Evolutionary conservation across 2,888 invertebrate species (phyloP).

Genomic region (Blera fallax): DNA sequence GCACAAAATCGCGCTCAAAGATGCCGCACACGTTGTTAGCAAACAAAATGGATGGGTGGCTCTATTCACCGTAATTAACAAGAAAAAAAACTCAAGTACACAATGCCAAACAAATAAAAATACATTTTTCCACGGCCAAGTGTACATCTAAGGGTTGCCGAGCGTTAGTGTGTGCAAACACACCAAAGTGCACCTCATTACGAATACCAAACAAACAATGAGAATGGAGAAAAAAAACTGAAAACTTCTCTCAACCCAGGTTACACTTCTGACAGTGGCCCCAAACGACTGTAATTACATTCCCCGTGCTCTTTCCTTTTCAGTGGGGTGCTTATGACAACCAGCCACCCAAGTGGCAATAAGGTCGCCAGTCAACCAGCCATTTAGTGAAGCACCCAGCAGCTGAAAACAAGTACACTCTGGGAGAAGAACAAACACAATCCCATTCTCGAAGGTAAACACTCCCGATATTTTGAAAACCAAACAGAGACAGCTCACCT

Average conservation of each 20-base stretch:
- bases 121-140: background rate
- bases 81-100: conserved; percentile 10
- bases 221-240: background rate
- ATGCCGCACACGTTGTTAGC: conserved; percentile 42
- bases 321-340: conserved; percentile 2
- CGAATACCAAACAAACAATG: conserved; percentile 46
- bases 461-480: conserved; percentile 40
- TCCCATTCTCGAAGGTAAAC: conserved; percentile 44
- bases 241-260: background rate
- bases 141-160: conserved; percentile 43
- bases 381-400: conserved; percentile 48
- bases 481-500: conserved; percentile 35
- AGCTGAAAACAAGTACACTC: conserved; percentile 23
- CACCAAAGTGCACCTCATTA: conserved; percentile 58
- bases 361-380: conserved; percentile 40
- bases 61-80: conserved; percentile 41
- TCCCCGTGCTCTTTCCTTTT: background rate
- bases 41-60: conserved; percentile 49
- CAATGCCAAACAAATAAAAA: conserved; percentile 6
- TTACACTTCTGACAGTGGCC: background rate
- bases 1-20: conserved; percentile 58
- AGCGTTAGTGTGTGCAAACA: conserved; percentile 32
- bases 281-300: conserved; percentile 33
- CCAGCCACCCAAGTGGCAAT: conserved; percentile 53
- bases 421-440: conserved; percentile 39